phyloP scores from a whole-genome alignment of 2,797 vertebrate species.

The Todus mexicanus region DNA sequence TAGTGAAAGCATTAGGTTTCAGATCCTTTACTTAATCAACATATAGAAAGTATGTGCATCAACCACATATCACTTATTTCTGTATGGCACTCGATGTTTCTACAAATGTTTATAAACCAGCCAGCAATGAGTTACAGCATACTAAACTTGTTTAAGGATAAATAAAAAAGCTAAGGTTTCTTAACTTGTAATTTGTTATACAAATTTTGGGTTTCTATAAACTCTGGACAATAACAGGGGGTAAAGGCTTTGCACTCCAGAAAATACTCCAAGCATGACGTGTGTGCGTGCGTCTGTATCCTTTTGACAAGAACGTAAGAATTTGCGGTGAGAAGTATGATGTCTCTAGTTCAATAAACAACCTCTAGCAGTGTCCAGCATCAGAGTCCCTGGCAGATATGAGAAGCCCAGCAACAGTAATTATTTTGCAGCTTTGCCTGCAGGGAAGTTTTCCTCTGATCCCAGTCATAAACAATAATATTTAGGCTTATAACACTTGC shows the following conservation, averaged over 20 bases:
- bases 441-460: background rate
- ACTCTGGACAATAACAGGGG: background rate
- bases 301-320: background rate
- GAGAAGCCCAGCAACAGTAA: background rate
- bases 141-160: background rate
- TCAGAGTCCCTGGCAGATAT: background rate
- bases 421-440: background rate
- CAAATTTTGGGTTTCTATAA: background rate
- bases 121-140: background rate
- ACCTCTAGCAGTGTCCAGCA: background rate
- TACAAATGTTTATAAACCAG: background rate
- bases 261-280: background rate
- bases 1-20: background rate
- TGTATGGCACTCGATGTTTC: background rate
- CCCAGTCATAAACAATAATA: background rate
- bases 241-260: background rate
- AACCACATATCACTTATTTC: background rate
- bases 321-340: background rate
- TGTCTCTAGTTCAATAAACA: background rate
- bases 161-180: background rate
- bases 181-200: background rate
- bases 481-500: background rate
- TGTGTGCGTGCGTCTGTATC: background rate
- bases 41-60: background rate
- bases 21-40: background rate